A percentile compares a stretch with the other conserved stretches of the same genome.
Conservation (phyloP, 2,113 vertebrate genomes). For the Megaptera novaeangliae region DNA sequence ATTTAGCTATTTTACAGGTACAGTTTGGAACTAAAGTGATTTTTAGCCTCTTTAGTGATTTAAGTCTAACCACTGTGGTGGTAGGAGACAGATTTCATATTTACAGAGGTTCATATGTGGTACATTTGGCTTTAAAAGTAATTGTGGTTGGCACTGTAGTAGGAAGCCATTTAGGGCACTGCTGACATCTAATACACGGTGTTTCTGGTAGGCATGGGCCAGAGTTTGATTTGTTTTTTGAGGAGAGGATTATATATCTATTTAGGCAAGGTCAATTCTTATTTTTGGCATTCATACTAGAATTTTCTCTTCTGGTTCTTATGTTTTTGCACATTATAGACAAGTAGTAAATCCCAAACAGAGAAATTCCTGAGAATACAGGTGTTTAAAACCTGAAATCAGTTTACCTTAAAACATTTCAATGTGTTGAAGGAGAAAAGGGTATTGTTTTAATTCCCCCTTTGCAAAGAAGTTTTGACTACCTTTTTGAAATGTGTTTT, state of each 20-base stretch:
- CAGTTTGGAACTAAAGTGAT: not conserved
- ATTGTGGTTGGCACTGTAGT: not conserved
- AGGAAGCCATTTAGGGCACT: not conserved
- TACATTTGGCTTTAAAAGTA: not conserved
- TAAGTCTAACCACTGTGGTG: not conserved
- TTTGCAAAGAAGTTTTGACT: constrained; percentile 9
- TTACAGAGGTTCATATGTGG: not conserved
- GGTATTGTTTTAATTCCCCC: not conserved
- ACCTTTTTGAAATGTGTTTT: not conserved
- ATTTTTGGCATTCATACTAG: not conserved
- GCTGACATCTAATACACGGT: not conserved
- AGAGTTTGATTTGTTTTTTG: not conserved
- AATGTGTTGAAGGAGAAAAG: constrained; percentile 12
- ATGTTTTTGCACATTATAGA: not conserved
- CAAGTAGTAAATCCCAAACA: constrained; percentile 42
- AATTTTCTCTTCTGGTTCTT: not conserved
- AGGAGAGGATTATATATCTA: not conserved
- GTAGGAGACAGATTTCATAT: not conserved
- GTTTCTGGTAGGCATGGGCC: not conserved
- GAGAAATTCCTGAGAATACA: constrained; percentile 48
- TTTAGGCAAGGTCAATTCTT: not conserved
- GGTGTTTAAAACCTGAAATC: constrained; percentile 68
- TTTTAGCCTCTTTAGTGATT: not conserved
- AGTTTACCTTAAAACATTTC: constrained; percentile 52
- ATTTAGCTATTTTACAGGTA: not conserved